Base-by-base conservation (phyloP, 1,140 invertebrate genomes). In the Brachionus manjavacas region DNA sequence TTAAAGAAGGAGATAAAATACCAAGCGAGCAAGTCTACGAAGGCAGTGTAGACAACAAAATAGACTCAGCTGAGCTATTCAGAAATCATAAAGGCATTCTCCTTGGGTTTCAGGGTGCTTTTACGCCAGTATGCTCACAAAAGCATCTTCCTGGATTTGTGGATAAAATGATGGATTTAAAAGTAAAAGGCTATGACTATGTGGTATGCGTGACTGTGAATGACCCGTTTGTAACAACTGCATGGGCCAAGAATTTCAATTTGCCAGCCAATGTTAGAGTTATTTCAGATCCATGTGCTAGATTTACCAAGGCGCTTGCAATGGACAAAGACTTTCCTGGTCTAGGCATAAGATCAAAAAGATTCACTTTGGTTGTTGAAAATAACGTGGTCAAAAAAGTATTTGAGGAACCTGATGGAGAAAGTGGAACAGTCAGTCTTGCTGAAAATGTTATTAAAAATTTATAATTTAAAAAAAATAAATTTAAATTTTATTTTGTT, bases 201-300 rank as follows among this genome's bases (percentile, higher is more conserved):
- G 95, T 97, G 49, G 91, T 94, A 64, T 97, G 95, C 87, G 91
- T 97, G 12, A 93, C 94, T 83, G 94, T 97, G 0, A 97, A 97
- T 89, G 96, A 97, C 91, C 94, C 95, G 0, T 97, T 96, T 91
- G 96, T 97, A 1, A 96, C 96, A 95, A 92, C 92, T 70, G 95
- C 95, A 23, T 97, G 95, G 95, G 68, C 46, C 1, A 64, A 55
- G 35, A 23, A 79, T 23, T 78, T 76, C 66, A 60, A 55, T 39
- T 43, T 60, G 31, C 68, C 68, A 49, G 83, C 86, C 6, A 85
- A 94, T 93, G 91, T 97, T 43, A 92, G 94, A 16, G 94, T 97
- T 92, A 89, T 97, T 23, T 95, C 95, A 70, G 95, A 97, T 90
- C 93, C 95, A 1, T 89, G 90, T 84, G 94, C 90, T 16, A 90